These are phyloP conservation scores for Tricholauxania praeusta DNA, from an alignment of 2,888 invertebrate genomes.

Conservation along the genomic window DNA sequence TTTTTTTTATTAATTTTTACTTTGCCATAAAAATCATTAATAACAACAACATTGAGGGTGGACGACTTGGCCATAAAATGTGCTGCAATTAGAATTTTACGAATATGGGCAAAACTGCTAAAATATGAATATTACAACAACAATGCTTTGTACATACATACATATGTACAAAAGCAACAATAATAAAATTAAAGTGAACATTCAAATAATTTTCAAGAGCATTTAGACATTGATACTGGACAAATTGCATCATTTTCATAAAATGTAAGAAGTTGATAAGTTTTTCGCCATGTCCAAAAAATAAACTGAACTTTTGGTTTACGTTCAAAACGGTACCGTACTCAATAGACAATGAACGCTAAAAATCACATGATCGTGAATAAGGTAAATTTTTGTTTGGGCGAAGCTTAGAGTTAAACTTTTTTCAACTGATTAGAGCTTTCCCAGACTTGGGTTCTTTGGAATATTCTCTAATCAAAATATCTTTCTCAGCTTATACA, in stretches of 20 bases:
- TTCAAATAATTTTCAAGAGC: conserved; percentile 11
- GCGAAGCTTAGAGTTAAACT: too few relatives aligned
- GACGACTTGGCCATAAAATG: conserved; percentile 33
- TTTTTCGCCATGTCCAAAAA: not conserved
- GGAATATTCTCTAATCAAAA: too few relatives aligned
- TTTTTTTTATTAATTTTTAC: conserved; percentile 6
- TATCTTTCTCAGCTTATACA: too few relatives aligned
- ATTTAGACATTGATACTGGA: not conserved
- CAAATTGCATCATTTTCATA: conserved; percentile 8
- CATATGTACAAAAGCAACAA: not conserved
- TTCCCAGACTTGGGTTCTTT: too few relatives aligned
- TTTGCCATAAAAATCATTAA: conserved; percentile 16
- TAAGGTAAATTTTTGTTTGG: too few relatives aligned
- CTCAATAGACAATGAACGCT: too few relatives aligned
- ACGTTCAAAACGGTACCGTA: too few relatives aligned
- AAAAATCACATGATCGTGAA: too few relatives aligned
- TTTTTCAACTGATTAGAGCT: too few relatives aligned
- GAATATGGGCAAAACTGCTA: conserved; percentile 36
- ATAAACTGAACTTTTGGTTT: too few relatives aligned
- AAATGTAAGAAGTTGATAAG: not conserved
- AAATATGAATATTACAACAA: conserved; percentile 18
- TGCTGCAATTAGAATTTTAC: conserved; percentile 31
- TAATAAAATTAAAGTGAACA: conserved; percentile 11
- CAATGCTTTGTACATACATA: not conserved
- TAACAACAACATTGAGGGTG: conserved; percentile 33